Evolutionary conservation across 2,113 vertebrate genomes (phyloP).

Genomic region (Microcebus ravelobensis): DNA sequence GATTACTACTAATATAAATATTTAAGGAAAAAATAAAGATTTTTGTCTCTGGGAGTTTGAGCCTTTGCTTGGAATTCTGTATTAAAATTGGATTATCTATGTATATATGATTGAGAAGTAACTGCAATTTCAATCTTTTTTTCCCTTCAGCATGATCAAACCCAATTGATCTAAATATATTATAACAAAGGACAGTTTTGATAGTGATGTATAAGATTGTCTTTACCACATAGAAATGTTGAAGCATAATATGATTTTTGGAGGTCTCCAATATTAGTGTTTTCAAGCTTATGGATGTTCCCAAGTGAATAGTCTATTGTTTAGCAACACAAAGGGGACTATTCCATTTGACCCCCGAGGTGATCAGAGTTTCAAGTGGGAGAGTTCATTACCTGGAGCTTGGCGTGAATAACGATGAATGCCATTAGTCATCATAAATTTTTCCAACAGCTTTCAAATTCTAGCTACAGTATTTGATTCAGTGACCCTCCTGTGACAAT

Average conservation of each 20-base stretch:
- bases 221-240: neutral
- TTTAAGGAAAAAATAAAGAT: constrained; percentile 1
- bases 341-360: constrained; percentile 22
- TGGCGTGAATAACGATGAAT: constrained; percentile 64
- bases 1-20: neutral
- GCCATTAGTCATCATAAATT: constrained; percentile 63
- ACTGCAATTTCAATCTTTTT: neutral
- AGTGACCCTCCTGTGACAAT: constrained; percentile 41
- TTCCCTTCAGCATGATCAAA: constrained; percentile 31
- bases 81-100: constrained; percentile 21
- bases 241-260: constrained; percentile 19
- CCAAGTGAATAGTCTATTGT: constrained; percentile 62
- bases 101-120: constrained; percentile 22
- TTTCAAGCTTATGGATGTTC: neutral
- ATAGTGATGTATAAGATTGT: neutral
- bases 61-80: neutral
- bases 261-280: neutral
- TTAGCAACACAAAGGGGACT: constrained; percentile 40
- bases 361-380: constrained; percentile 50
- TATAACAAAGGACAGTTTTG: neutral
- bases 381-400: constrained; percentile 67
- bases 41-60: neutral
- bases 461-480: constrained; percentile 46
- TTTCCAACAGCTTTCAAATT: constrained; percentile 62
- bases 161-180: neutral